Evolutionary conservation across 2,888 invertebrate genomes (phyloP), one percentile per base, ranked within the genome.

Genomic region (Leptinotarsa juncta): DNA sequence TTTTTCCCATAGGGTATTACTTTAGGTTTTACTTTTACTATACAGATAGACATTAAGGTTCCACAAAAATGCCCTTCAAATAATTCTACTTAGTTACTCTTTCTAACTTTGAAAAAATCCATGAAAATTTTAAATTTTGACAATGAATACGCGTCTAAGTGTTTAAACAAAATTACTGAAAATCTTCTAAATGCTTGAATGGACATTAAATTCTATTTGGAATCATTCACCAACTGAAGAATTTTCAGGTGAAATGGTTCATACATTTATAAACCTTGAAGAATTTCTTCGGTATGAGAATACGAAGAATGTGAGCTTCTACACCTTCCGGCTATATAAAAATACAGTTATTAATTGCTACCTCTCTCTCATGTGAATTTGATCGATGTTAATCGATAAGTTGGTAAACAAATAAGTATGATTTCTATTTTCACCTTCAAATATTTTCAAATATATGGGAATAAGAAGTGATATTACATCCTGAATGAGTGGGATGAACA

Each of bases 271-370:
- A 62, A 26, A 32, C 42, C 16, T 32, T 14, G 5, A 32, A 62
- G 62, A 62, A 62, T 32, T 62, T 4, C 42, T 62, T 57, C 57
- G 14, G 57, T 26, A 32, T 20, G 10, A 32, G 5, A 62, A 15
- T 16, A 62, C 12, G 62, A 62, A 62, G 62, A 62, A 62, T 62
- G 62, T 62, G 32, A 62, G 62, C 42, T 62, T 62, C 62, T 62
- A 62, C 62, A 26, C 32, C 62, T 62, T 62, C 42, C 62, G 62
- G 62, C 62, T 32, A 42, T 62, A 62, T 42, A 62, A 62, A 62
- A 62, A 62, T 62, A 62, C 62, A 62, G 62, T 62, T 62, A 62
- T 16, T n/a, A 42, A 32, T 15, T 62, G 62, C 62, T 32, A 62
- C 62, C 62, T 62, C 62, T 62, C 62, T 62, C 62, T 42, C n/a